Evolutionary conservation across 2,797 vertebrate genomes (phyloP).

Genomic region (Acanthurus tractus): DNA sequence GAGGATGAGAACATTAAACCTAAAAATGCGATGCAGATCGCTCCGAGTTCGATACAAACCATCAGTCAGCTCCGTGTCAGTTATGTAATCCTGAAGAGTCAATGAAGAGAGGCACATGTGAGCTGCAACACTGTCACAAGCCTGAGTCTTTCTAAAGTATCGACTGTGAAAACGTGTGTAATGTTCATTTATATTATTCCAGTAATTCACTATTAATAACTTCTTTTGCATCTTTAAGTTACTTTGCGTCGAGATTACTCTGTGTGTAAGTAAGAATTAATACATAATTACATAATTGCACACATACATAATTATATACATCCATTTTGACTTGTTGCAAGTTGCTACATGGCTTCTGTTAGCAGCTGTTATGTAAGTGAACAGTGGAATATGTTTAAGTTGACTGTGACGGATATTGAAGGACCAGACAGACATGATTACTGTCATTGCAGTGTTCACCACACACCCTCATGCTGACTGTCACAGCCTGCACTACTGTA

Average conservation of each 20-base stretch:
- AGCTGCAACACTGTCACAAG: background rate
- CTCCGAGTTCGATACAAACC: background rate
- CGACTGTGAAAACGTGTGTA: too few relatives aligned
- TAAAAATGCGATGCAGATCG: constrained; percentile 7
- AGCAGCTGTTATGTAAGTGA: background rate
- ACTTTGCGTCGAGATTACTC: too few relatives aligned
- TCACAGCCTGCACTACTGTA: background rate
- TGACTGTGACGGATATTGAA: background rate
- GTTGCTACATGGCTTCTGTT: background rate
- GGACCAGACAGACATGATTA: background rate
- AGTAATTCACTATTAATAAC: too few relatives aligned
- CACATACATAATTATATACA: too few relatives aligned
- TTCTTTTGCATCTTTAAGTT: too few relatives aligned
- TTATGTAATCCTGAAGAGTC: constrained; percentile 1
- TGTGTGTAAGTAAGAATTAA: too few relatives aligned
- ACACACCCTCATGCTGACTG: background rate
- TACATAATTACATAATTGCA: too few relatives aligned
- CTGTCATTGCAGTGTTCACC: background rate
- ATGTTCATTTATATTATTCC: too few relatives aligned
- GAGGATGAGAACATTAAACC: constrained; percentile 5
- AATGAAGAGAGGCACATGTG: background rate
- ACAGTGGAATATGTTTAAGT: background rate
- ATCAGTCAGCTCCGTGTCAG: constrained; percentile 1
- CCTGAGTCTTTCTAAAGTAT: too few relatives aligned
- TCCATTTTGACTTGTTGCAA: too few relatives aligned